Percentiles rank a stretch among this genome's conserved stretches.
These are phyloP conservation scores for Epiperipatus broadwayi DNA, from an alignment of 2,888 invertebrate species.

Conservation along the genomic window DNA sequence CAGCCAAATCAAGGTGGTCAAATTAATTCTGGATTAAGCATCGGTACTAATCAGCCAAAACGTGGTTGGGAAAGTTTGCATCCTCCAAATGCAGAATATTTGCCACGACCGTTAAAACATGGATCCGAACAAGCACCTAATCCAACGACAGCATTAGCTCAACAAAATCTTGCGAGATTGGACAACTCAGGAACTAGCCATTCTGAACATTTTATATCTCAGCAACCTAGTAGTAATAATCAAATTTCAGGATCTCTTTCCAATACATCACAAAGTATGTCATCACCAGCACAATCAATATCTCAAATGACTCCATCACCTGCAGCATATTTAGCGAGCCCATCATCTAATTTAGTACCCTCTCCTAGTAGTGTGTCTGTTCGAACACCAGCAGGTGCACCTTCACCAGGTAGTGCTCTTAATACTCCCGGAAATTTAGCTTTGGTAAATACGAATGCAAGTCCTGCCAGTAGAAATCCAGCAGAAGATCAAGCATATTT, in stretches of 20 bases:
- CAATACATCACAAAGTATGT: not conserved
- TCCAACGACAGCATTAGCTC: too few species aligned
- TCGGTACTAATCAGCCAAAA: too few species aligned
- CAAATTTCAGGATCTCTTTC: not conserved
- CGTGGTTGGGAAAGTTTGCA: too few species aligned
- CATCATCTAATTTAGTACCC: conserved; percentile 32
- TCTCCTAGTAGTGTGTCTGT: conserved; percentile 69
- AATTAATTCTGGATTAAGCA: conserved; percentile 14
- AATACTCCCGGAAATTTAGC: too few species aligned
- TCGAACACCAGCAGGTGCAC: conserved; percentile 16
- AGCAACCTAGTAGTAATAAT: too few species aligned
- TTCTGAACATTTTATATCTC: too few species aligned
- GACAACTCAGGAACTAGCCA: too few species aligned
- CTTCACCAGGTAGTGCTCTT: conserved; percentile 17
- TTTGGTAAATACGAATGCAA: conserved; percentile 20
- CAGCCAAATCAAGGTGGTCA: conserved; percentile 16
- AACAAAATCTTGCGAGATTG: too few species aligned
- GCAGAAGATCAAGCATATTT: conserved; percentile 69
- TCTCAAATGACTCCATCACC: conserved; percentile 17
- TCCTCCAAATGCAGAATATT: too few species aligned
- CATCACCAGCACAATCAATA: not conserved
- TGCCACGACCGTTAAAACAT: too few species aligned
- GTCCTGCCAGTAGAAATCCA: conserved; percentile 19
- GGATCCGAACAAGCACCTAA: too few species aligned
- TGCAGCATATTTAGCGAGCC: conserved; percentile 16